Evolutionary conservation across 2,888 invertebrate species (phyloP).

Genomic region (Endotricha flammealis): DNA sequence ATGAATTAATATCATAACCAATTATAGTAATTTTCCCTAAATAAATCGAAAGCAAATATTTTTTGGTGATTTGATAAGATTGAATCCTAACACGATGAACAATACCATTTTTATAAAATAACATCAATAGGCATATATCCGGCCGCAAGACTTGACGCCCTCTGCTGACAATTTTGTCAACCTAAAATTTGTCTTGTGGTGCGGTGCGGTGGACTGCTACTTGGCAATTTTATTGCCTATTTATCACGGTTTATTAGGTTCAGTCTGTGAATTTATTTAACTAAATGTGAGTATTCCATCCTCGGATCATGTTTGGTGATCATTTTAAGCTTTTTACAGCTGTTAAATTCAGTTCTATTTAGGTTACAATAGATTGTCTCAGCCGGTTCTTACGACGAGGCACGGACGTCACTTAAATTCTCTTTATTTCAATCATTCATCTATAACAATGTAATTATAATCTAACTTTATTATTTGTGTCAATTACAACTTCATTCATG

Average conservation of each 20-base stretch:
- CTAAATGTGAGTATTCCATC: conserved; percentile 50
- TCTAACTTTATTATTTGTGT: too few species aligned
- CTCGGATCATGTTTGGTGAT: conserved; percentile 12
- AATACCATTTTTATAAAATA: too few species aligned
- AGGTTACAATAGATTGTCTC: conserved; percentile 36
- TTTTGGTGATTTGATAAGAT: too few species aligned
- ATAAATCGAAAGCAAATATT: too few species aligned
- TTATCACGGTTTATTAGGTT: conserved; percentile 51
- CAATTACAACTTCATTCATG: conserved; percentile 3
- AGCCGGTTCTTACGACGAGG: conserved; percentile 45
- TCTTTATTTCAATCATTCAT: conserved; percentile 18
- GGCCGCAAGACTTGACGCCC: conserved; percentile 40
- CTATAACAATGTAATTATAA: too few species aligned
- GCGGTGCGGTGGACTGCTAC: conserved; percentile 47
- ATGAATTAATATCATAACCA: too few species aligned
- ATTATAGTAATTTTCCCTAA: too few species aligned
- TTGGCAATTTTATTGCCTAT: conserved; percentile 49
- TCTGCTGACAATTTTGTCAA: conserved; percentile 39
- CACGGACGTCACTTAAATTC: conserved; percentile 52
- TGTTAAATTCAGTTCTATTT: conserved; percentile 16
- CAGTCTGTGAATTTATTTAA: conserved; percentile 50
- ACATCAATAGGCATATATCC: conserved; percentile 56
- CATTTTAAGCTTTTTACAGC: conserved; percentile 8
- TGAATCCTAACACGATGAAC: too few species aligned
- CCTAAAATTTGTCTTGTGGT: conserved; percentile 63